phyloP scores from a whole-genome alignment of 2,797 vertebrate species.

The Margarornis squamiger region DNA sequence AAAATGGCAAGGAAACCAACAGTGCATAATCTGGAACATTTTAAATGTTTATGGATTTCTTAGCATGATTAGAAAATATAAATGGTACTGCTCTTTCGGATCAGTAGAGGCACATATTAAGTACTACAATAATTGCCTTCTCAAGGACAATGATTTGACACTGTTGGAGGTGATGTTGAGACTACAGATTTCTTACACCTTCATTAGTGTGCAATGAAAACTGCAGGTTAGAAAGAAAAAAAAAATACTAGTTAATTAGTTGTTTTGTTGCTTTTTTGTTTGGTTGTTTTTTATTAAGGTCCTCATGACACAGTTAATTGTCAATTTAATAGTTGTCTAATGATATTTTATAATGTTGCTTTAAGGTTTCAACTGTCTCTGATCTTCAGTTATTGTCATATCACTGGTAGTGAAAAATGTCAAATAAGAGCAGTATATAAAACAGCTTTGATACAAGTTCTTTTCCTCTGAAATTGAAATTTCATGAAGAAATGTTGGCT shows the following conservation, averaged over 20 bases:
- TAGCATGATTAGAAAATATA: constrained; percentile 49
- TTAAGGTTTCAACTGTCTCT: neutral
- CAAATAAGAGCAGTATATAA: neutral
- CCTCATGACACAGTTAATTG: neutral
- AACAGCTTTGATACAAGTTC: neutral
- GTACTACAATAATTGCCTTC: neutral
- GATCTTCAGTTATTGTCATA: neutral
- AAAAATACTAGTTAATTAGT: no score
- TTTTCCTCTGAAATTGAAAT: neutral
- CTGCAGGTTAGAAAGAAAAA: neutral
- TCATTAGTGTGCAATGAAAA: neutral
- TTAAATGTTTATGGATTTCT: constrained; percentile 61
- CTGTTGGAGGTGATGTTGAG: neutral
- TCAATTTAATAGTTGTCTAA: neutral
- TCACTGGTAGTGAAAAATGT: neutral
- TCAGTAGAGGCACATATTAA: constrained; percentile 14
- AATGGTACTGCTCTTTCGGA: neutral
- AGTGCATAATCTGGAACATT: constrained; percentile 30
- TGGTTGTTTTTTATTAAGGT: neutral
- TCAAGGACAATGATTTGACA: neutral
- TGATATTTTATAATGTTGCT: neutral
- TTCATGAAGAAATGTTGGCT: constrained; percentile 11
- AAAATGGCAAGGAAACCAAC: constrained; percentile 52
- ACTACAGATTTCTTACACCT: neutral
- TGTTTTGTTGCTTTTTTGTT: neutral